A percentile compares a stretch with the other conserved stretches of the same genome.
Evolutionary conservation across 2,113 vertebrate genomes (phyloP).

Genomic region (Antechinus stuartii): DNA sequence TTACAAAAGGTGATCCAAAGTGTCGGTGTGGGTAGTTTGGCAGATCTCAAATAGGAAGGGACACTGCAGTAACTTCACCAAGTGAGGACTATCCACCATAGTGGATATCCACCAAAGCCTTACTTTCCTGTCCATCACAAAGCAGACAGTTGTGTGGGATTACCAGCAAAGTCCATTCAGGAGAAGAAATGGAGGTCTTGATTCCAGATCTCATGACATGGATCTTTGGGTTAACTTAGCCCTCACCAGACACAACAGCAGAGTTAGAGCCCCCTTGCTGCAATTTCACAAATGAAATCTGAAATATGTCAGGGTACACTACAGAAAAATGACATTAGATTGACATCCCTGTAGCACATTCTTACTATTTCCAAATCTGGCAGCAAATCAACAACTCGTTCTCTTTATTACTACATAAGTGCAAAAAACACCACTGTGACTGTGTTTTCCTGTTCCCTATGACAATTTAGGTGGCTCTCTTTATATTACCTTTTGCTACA

Average conservation of each 20-base stretch:
- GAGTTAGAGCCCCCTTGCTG: not conserved
- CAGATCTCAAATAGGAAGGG: too few species aligned
- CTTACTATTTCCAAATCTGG: not conserved
- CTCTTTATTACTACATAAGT: conserved; percentile 8
- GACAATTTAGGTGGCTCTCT: not conserved
- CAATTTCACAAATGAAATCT: conserved; percentile 19
- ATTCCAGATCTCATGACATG: not conserved
- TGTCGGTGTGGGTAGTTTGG: too few species aligned
- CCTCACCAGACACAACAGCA: not conserved
- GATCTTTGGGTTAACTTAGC: not conserved
- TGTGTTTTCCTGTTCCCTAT: conserved; percentile 7
- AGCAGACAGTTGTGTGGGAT: not conserved
- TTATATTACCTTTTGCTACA: conserved; percentile 29
- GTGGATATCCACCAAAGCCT: too few species aligned
- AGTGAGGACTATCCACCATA: too few species aligned
- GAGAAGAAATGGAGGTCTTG: not conserved
- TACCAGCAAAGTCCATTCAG: not conserved
- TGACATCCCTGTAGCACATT: conserved; percentile 31
- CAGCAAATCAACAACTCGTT: conserved; percentile 32
- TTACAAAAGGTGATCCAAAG: not conserved
- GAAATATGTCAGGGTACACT: conserved; percentile 44
- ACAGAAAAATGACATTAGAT: conserved; percentile 21
- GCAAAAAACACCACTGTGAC: conserved; percentile 15
- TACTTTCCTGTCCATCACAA: not conserved
- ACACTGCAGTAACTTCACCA: too few species aligned